Percentiles rank a stretch among this genome's conserved stretches.
phyloP scores from a whole-genome alignment of 2,797 vertebrate genomes.

The Bothrops alternatus region DNA sequence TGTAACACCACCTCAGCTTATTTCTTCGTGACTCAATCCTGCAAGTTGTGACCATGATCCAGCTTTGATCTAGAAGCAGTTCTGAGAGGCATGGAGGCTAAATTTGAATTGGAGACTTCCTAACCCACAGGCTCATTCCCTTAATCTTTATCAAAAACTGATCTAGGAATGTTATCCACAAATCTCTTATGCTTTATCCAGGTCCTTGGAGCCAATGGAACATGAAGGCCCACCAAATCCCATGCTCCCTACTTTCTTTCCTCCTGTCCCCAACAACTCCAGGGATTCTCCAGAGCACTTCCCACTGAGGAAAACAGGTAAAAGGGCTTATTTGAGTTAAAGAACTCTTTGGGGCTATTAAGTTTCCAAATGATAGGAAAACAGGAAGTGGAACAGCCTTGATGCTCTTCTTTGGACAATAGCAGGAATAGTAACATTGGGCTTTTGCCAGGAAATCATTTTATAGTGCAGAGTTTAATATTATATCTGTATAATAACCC shows the following conservation, averaged over 20 bases:
- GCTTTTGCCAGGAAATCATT: neutral
- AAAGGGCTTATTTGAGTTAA: conserved; percentile 16
- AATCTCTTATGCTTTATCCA: conserved; percentile 37
- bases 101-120: neutral
- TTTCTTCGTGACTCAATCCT: neutral
- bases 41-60: neutral
- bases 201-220: conserved; percentile 83
- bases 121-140: neutral
- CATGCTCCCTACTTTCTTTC: conserved; percentile 73
- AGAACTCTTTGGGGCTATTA: neutral
- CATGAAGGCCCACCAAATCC: conserved; percentile 73
- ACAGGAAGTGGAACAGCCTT: neutral
- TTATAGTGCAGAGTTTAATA: neutral
- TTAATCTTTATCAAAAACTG: neutral
- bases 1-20: too few relatives aligned
- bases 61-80: neutral
- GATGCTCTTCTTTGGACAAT: accelerated
- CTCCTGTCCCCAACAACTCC: conserved; percentile 71
- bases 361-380: neutral
- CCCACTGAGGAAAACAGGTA: conserved; percentile 87
- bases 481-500: neutral
- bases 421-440: neutral
- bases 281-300: conserved; percentile 82
- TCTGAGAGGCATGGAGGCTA: neutral
- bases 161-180: neutral